phyloP scores from a whole-genome alignment of 2,797 vertebrate genomes.

The Neomorphus geoffroyi region DNA sequence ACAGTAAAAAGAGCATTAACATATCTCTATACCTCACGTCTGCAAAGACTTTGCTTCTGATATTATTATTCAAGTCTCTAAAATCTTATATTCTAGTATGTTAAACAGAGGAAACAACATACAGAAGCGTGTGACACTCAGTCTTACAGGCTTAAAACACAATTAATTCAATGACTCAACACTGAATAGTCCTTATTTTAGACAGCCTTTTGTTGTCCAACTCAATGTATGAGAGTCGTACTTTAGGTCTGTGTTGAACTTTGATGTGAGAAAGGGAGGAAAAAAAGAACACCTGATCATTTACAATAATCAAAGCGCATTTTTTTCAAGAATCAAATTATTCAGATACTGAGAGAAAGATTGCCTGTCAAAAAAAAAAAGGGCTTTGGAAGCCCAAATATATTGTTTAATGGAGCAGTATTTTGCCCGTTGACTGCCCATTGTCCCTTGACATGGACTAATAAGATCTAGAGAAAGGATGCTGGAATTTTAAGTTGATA shows the following conservation, averaged over 20 bases:
- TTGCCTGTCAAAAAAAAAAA: neutral
- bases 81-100: neutral
- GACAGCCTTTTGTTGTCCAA: neutral
- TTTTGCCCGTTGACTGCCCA: slow-evolving; percentile 25
- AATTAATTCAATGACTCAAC: neutral
- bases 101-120: neutral
- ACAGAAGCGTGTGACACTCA: neutral
- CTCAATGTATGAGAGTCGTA: neutral
- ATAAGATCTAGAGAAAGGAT: slow-evolving; percentile 21
- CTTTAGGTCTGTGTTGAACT: neutral
- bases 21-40: neutral
- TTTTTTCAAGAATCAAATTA: slow-evolving; percentile 1
- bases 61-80: neutral
- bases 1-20: neutral
- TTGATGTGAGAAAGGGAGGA: neutral
- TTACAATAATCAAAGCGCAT: neutral
- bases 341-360: neutral
- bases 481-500: slow-evolving; percentile 30
- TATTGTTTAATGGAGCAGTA: slow-evolving; percentile 12
- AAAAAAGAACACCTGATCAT: neutral
- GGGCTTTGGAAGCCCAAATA: neutral
- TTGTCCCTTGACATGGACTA: neutral
- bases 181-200: neutral
- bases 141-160: neutral
- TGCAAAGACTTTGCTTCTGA: neutral